Conservation (phyloP, 2,797 vertebrate genomes). For the Lates japonicus region DNA sequence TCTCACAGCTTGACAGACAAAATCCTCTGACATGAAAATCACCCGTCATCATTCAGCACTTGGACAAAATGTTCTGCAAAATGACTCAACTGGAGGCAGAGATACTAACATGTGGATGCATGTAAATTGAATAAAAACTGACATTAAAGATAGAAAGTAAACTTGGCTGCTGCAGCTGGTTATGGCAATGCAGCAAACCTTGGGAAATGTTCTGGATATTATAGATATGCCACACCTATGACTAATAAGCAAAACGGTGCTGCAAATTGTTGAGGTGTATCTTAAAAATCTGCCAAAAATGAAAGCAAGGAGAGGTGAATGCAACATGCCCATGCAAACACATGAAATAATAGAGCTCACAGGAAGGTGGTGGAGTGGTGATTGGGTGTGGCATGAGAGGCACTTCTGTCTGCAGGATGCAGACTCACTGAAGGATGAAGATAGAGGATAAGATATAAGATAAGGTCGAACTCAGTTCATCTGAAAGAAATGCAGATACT, state of each 20-base stretch:
- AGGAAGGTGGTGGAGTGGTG: neutral
- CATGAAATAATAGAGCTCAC: neutral
- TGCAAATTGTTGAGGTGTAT: neutral
- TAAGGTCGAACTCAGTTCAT: neutral
- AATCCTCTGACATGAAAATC: no score
- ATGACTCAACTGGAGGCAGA: neutral
- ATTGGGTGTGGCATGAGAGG: constrained; percentile 2
- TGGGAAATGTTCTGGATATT: neutral
- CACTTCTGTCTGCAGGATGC: neutral
- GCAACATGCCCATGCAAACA: constrained; percentile 31
- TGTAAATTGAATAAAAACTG: no score
- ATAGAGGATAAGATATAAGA: neutral
- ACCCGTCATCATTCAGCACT: no score
- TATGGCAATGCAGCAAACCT: neutral
- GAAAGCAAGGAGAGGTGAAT: constrained; percentile 6
- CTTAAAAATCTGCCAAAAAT: constrained; percentile 14
- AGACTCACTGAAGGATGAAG: neutral
- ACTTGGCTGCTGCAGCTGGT: no score
- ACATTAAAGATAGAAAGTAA: no score
- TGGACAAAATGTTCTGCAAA: no score
- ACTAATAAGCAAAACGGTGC: neutral
- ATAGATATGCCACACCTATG: neutral
- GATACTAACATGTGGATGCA: neutral
- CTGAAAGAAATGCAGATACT: neutral
- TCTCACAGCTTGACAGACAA: no score